Conservation (phyloP, 2,888 invertebrate species). For the Tetranychus truncatus region DNA sequence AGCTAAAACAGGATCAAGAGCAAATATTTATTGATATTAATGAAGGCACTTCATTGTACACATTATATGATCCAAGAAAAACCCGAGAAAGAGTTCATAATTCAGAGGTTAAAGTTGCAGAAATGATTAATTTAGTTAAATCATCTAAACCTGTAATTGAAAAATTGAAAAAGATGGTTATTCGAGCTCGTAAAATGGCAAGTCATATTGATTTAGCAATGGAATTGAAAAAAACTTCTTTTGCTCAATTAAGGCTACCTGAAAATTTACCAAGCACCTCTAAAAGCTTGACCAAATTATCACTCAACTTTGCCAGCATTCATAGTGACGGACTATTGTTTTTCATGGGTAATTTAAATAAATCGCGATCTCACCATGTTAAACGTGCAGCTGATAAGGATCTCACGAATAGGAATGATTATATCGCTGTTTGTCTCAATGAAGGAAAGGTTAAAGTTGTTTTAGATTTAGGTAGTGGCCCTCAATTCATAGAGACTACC, state of each 20-base stretch:
- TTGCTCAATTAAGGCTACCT: slow-evolving; percentile 67
- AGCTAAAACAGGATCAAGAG: background rate
- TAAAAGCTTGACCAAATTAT: slow-evolving; percentile 67
- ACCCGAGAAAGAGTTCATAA: background rate
- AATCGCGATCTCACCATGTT: background rate
- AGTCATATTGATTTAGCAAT: slow-evolving; percentile 63
- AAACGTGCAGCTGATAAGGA: background rate
- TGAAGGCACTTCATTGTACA: background rate
- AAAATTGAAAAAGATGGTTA: background rate
- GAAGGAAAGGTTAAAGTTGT: background rate
- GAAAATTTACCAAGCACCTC: slow-evolving; percentile 54
- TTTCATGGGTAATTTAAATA: slow-evolving; percentile 64
- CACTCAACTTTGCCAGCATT: slow-evolving; percentile 67
- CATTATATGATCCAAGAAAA: background rate
- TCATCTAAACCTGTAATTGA: background rate
- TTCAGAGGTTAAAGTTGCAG: background rate
- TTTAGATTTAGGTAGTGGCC: slow-evolving; percentile 71
- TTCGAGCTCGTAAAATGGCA: slow-evolving; percentile 50
- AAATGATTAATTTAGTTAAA: background rate
- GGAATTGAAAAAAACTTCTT: slow-evolving; percentile 58
- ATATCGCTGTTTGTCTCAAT: background rate
- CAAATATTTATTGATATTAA: background rate
- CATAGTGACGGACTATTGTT: slow-evolving; percentile 54
- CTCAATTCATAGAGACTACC: slow-evolving; percentile 48
- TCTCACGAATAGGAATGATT: background rate